Percentiles rank a stretch among this genome's conserved stretches.
phyloP scores from a whole-genome alignment of 2,888 invertebrate species.

The Lymantria monacha region DNA sequence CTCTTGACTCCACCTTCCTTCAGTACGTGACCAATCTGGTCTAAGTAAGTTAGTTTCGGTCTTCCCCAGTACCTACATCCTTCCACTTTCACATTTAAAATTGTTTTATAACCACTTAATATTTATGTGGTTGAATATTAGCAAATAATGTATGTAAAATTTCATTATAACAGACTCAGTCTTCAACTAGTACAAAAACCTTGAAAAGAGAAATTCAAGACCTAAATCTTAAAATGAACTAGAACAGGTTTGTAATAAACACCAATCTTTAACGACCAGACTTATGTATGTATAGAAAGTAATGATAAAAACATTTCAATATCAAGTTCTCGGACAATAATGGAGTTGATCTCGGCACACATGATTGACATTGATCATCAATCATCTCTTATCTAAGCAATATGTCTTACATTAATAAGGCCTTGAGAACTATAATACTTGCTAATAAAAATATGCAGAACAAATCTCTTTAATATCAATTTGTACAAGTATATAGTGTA shows the following conservation, averaged over 20 bases:
- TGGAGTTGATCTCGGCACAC: conserved; percentile 6
- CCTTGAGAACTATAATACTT: conserved; percentile 19
- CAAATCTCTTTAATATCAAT: conserved; percentile 3
- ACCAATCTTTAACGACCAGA: not conserved
- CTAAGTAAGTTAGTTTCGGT: no score
- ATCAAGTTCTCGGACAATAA: conserved; percentile 1
- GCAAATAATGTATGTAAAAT: not conserved
- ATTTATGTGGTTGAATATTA: no score
- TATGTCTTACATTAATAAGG: conserved; percentile 16
- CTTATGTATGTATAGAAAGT: not conserved
- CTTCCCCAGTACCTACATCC: no score
- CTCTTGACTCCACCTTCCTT: no score
- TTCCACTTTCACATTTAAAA: no score
- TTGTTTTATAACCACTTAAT: no score
- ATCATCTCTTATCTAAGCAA: conserved; percentile 24
- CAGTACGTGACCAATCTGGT: no score
- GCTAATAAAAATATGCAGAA: conserved; percentile 5
- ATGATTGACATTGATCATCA: conserved; percentile 24
- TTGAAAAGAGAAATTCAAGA: no score
- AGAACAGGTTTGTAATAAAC: not conserved
- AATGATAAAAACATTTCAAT: not conserved
- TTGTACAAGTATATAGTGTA: not conserved
- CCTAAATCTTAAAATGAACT: not conserved
- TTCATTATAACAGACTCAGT: not conserved
- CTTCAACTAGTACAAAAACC: no score